These are phyloP conservation scores for Apamea crenata DNA, from an alignment of 2,888 invertebrate species.

Conservation along the genomic window DNA sequence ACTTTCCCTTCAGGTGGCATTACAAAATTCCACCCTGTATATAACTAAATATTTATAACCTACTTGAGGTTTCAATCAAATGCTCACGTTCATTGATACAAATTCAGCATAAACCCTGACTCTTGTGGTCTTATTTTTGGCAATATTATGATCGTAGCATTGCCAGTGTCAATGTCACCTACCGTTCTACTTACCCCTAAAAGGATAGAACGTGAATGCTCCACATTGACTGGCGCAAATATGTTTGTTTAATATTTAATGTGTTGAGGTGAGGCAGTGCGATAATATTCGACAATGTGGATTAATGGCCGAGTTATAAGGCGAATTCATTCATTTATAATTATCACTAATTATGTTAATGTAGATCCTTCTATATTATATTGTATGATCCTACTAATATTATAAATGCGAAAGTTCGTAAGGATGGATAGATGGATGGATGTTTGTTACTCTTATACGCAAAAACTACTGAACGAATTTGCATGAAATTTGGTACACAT, in stretches of 20 bases:
- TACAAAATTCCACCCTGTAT: too few relatives aligned
- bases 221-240: not conserved
- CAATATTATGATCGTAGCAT: conserved; percentile 2
- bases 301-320: not conserved
- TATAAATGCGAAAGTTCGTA: too few relatives aligned
- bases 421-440: too few relatives aligned
- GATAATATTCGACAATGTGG: conserved; percentile 7
- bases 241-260: not conserved
- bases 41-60: too few relatives aligned
- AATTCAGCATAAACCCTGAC: not conserved
- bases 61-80: not conserved
- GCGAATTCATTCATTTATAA: not conserved
- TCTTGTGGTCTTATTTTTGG: not conserved
- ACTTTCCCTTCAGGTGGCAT: too few relatives aligned
- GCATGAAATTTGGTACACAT: too few relatives aligned
- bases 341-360: not conserved
- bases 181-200: conserved; percentile 15
- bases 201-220: not conserved
- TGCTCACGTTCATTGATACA: not conserved
- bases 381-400: too few relatives aligned
- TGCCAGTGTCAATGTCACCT: conserved; percentile 16
- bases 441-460: too few relatives aligned
- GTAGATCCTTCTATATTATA: too few relatives aligned
- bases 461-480: too few relatives aligned
- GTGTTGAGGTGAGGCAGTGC: not conserved